These are phyloP conservation scores for Cavia aperea DNA, from an alignment of 2,113 vertebrate species.

Conservation along the genomic window DNA sequence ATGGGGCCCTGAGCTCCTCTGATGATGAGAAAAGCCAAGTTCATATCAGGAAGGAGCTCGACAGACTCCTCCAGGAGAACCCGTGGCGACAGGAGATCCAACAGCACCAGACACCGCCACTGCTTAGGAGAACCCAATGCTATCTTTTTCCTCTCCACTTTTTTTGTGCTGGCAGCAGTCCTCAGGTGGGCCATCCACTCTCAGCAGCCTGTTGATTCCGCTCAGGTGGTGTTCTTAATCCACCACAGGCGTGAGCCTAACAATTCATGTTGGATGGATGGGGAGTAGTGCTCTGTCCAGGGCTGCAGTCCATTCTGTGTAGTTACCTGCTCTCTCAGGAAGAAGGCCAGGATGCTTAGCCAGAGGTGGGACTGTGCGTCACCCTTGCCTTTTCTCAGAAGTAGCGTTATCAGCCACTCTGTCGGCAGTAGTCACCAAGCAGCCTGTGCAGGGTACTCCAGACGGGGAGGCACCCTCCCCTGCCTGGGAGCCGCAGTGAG, in stretches of 20 bases:
- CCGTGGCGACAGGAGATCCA: no score
- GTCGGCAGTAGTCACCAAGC: neutral
- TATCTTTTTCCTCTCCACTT: no score
- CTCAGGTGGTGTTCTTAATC: no score
- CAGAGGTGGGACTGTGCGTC: fast-evolving
- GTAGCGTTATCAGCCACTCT: neutral
- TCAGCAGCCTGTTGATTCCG: no score
- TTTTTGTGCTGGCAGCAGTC: no score
- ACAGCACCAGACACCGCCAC: no score
- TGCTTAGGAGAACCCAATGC: no score
- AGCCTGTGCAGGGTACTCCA: neutral
- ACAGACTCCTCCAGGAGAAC: no score
- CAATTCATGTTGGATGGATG: neutral
- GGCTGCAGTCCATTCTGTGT: neutral
- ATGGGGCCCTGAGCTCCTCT: no score
- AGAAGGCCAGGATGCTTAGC: neutral
- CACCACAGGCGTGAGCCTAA: neutral
- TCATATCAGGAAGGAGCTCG: no score
- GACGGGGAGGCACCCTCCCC: neutral
- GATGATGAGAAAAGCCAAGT: no score
- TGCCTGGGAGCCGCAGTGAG: neutral
- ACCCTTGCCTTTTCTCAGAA: neutral
- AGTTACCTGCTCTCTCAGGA: neutral
- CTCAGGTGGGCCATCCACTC: no score
- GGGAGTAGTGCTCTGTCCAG: neutral